A percentile compares a stretch with the other conserved stretches of the same genome.
Evolutionary conservation across 2,113 vertebrate species (phyloP).

Genomic region (Brevimyrus niger): DNA sequence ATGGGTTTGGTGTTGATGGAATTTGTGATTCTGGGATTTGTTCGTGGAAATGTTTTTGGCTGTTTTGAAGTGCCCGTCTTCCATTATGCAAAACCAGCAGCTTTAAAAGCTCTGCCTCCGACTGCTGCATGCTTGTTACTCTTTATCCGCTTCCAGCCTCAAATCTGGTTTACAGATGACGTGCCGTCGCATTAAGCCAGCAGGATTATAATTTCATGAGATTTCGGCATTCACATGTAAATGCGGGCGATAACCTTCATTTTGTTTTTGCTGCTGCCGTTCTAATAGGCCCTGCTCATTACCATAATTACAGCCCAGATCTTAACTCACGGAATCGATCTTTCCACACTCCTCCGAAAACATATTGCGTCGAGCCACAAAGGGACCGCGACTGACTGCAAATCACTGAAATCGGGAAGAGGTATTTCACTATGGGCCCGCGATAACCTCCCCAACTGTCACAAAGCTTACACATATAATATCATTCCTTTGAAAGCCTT

Average conservation of each 20-base stretch:
- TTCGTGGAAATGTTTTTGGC: background rate
- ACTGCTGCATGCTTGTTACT: background rate
- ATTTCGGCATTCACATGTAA: background rate
- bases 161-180: background rate
- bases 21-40: background rate
- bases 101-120: background rate
- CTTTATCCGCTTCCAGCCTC: background rate
- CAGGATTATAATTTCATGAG: background rate
- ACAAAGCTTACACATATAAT: background rate
- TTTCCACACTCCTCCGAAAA: background rate
- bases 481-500: background rate
- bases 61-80: background rate
- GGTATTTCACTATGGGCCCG: background rate
- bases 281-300: background rate
- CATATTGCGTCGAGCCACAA: background rate
- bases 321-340: background rate
- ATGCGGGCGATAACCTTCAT: background rate
- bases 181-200: background rate
- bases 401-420: background rate
- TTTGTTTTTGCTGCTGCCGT: background rate
- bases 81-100: background rate
- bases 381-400: background rate
- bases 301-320: background rate
- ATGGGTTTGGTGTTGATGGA: background rate
- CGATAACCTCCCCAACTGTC: background rate